A percentile compares a stretch with the other conserved stretches of the same genome.
Evolutionary conservation across 2,797 vertebrate species (phyloP).

Genomic region (Morus bassanus): DNA sequence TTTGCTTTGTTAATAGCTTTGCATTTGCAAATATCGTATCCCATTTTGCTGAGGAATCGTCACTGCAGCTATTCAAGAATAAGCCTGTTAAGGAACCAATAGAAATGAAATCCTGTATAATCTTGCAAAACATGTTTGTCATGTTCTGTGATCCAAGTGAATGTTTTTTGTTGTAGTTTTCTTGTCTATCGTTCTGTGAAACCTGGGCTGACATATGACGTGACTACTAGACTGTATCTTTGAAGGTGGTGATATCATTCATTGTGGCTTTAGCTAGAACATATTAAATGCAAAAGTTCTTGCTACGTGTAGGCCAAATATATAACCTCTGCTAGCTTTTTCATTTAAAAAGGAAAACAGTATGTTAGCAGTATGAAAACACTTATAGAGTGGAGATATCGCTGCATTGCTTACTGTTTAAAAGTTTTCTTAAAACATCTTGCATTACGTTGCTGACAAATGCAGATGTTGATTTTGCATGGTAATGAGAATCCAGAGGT

Average conservation of each 20-base stretch:
- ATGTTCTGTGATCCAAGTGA: background rate
- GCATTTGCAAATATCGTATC: background rate
- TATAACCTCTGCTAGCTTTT: background rate
- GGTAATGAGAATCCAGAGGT: background rate
- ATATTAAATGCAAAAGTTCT: background rate
- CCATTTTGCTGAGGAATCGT: background rate
- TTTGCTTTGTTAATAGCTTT: slow-evolving; percentile 50
- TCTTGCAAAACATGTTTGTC: background rate
- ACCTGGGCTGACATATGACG: background rate
- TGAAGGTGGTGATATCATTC: background rate
- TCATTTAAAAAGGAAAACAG: background rate
- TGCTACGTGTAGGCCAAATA: background rate
- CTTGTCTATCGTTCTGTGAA: background rate
- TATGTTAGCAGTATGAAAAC: background rate
- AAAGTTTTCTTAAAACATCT: background rate
- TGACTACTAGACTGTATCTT: background rate
- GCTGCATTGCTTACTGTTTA: background rate
- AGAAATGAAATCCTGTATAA: background rate
- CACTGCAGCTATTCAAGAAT: background rate
- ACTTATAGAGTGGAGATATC: background rate
- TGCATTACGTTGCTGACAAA: background rate
- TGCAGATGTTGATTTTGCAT: background rate
- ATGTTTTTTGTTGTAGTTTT: background rate
- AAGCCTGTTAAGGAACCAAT: background rate
- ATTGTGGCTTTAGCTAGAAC: background rate